Evolutionary conservation across 2,888 invertebrate species (phyloP).

Genomic region (Eristalis tenax): DNA sequence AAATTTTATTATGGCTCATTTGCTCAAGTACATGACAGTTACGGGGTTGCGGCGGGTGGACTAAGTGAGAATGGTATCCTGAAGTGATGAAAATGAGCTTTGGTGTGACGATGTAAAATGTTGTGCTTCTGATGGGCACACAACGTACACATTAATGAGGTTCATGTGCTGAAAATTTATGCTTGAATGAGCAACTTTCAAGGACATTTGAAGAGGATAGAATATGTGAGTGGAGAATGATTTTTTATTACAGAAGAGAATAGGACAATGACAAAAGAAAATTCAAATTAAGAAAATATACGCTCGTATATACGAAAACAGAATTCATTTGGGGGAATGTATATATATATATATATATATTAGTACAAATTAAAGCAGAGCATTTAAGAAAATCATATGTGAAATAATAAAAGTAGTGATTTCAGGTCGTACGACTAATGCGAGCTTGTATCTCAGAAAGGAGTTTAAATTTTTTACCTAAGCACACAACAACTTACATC

Average conservation of each 20-base stretch:
- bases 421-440: too few relatives aligned
- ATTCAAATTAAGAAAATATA: background rate
- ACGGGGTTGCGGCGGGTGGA: background rate
- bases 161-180: slow-evolving; percentile 32
- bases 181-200: slow-evolving; percentile 24
- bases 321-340: too few relatives aligned
- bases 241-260: background rate
- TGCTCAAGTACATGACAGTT: slow-evolving; percentile 27
- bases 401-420: too few relatives aligned
- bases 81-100: slow-evolving; percentile 18
- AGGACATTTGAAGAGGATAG: slow-evolving; percentile 7
- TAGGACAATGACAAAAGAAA: background rate
- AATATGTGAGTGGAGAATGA: background rate
- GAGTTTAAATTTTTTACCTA: too few relatives aligned
- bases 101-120: slow-evolving; percentile 21
- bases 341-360: too few relatives aligned
- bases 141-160: slow-evolving; percentile 8
- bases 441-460: too few relatives aligned
- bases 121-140: slow-evolving; percentile 7
- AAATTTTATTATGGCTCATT: slow-evolving; percentile 44
- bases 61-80: slow-evolving; percentile 13
- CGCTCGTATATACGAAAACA: too few relatives aligned
- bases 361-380: too few relatives aligned
- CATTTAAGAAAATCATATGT: too few relatives aligned
- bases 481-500: too few relatives aligned